These are phyloP conservation scores for Malurus alboscapulatus DNA, from an alignment of 2,113 vertebrate species.

Conservation along the genomic window DNA sequence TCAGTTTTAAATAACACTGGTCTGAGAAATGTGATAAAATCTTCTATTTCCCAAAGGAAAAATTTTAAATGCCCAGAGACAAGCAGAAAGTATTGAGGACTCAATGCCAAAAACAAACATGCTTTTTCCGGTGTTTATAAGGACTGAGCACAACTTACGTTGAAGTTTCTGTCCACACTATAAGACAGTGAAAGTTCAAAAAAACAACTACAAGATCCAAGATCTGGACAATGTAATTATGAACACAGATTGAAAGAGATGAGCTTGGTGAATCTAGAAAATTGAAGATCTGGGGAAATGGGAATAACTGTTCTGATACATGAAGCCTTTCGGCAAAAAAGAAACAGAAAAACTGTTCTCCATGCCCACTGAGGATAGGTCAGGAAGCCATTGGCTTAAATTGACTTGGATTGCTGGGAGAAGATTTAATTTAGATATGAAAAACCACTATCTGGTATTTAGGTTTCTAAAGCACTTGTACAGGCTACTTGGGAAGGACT, in stretches of 20 bases:
- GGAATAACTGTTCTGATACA: neutral
- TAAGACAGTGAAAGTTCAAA: neutral
- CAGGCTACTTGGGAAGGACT: neutral
- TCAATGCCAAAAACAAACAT: neutral
- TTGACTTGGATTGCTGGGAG: neutral
- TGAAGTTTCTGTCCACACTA: neutral
- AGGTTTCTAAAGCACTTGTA: neutral
- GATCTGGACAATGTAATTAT: neutral
- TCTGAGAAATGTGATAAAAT: neutral
- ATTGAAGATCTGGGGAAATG: neutral
- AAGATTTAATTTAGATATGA: slow-evolving; percentile 44
- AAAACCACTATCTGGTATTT: neutral
- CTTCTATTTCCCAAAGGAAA: neutral
- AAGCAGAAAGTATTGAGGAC: neutral
- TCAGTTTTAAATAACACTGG: neutral
- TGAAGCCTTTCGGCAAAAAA: neutral
- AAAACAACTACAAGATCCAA: neutral
- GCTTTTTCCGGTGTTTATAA: neutral
- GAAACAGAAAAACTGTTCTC: neutral
- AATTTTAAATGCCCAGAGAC: neutral
- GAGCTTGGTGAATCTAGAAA: neutral
- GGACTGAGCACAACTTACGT: neutral
- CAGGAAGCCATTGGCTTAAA: neutral
- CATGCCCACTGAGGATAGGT: neutral
- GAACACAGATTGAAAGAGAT: neutral